These are phyloP conservation scores for Pangasius sanitwongsei DNA, from an alignment of 2,797 vertebrate species.

Conservation along the genomic window DNA sequence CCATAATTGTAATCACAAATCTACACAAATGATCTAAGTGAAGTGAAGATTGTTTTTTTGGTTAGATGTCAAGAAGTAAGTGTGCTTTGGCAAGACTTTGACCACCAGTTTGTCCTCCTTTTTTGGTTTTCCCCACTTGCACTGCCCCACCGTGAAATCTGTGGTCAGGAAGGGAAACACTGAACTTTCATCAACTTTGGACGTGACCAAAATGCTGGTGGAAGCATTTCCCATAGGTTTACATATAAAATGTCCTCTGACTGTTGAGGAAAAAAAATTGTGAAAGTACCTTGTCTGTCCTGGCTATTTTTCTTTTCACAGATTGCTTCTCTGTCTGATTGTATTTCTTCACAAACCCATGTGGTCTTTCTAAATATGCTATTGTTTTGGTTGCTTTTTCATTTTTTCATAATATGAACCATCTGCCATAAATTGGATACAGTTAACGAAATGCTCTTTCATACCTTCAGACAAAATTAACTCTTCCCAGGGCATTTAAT, in stretches of 20 bases:
- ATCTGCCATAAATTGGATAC: not conserved
- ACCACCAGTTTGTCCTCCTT: too few relatives aligned
- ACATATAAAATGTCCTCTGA: not conserved
- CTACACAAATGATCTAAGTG: not conserved
- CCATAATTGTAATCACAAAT: not conserved
- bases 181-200: not conserved
- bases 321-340: not conserved
- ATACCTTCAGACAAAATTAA: not conserved
- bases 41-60: not conserved
- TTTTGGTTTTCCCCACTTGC: not conserved
- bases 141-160: too few relatives aligned
- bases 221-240: not conserved
- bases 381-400: not conserved
- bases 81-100: not conserved
- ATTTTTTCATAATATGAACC: too few relatives aligned
- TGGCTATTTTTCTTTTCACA: not conserved
- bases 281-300: not conserved
- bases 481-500: not conserved
- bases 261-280: not conserved
- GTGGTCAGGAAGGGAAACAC: too few relatives aligned
- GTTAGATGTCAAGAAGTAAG: not conserved
- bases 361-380: not conserved
- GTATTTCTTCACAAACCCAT: not conserved
- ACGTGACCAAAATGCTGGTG: not conserved
- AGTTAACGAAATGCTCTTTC: too few relatives aligned